Evolutionary conservation across 2,113 vertebrate genomes (phyloP).

Genomic region (Aleadryas rufinucha): DNA sequence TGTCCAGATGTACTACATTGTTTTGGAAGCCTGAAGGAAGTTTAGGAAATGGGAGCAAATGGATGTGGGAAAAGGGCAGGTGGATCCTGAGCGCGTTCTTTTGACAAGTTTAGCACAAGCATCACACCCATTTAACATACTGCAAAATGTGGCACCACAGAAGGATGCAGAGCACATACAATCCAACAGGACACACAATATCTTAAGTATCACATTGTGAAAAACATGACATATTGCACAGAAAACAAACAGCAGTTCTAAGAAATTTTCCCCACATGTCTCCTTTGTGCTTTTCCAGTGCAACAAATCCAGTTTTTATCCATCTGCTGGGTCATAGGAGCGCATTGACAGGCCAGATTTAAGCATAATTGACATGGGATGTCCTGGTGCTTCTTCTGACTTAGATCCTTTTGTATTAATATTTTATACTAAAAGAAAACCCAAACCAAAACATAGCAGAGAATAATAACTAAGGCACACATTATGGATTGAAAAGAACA

Average conservation of each 20-base stretch:
- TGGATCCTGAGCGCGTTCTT: neutral
- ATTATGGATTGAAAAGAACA: neutral
- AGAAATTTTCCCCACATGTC: neutral
- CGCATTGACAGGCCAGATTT: neutral
- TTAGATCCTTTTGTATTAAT: neutral
- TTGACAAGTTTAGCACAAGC: neutral
- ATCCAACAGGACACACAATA: neutral
- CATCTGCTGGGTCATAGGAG: neutral
- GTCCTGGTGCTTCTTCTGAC: neutral
- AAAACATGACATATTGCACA: neutral
- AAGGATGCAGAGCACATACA: neutral
- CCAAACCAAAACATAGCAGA: neutral
- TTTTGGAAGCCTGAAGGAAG: neutral
- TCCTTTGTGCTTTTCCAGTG: neutral
- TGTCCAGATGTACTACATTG: neutral
- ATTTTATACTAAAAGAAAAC: neutral
- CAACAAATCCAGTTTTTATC: neutral
- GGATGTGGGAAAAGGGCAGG: neutral
- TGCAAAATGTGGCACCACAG: neutral
- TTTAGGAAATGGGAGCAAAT: neutral
- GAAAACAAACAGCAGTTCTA: neutral
- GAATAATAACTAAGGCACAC: neutral
- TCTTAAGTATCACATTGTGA: neutral
- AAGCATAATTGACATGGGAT: neutral
- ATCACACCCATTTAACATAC: neutral